Evolutionary conservation across 1,140 invertebrate species (phyloP).

Genomic region (Lasaia peninsularis): DNA sequence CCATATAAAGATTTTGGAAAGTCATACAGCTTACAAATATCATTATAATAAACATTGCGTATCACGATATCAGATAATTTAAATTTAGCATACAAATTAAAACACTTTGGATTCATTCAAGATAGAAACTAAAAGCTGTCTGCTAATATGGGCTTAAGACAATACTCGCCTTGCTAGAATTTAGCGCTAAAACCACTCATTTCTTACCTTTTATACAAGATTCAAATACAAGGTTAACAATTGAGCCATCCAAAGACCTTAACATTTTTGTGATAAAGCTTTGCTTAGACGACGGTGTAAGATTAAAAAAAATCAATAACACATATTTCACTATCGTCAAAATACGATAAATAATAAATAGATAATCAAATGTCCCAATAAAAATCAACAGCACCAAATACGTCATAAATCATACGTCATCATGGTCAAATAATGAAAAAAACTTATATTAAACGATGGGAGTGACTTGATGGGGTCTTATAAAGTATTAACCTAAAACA

Average conservation of each 20-base stretch:
- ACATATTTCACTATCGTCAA: not conserved
- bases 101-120: too few relatives aligned
- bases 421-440: not conserved
- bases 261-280: conserved; percentile 1
- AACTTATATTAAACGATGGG: conserved; percentile 29
- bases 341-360: not conserved
- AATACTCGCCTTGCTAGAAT: too few relatives aligned
- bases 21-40: too few relatives aligned
- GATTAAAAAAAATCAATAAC: not conserved
- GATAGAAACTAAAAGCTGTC: too few relatives aligned
- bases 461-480: conserved; percentile 9
- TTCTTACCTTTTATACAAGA: not conserved
- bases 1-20: too few relatives aligned
- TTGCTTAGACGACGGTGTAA: not conserved
- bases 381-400: conserved; percentile 10
- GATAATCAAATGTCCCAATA: not conserved
- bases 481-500: not conserved
- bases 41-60: too few relatives aligned
- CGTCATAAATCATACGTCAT: not conserved
- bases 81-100: too few relatives aligned
- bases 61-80: too few relatives aligned
- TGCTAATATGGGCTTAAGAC: too few relatives aligned
- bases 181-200: not conserved
- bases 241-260: conserved; percentile 6
- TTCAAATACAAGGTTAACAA: not conserved